Evolutionary conservation across 2,113 vertebrate species (phyloP).

Genomic region (Oryzias curvinotus): DNA sequence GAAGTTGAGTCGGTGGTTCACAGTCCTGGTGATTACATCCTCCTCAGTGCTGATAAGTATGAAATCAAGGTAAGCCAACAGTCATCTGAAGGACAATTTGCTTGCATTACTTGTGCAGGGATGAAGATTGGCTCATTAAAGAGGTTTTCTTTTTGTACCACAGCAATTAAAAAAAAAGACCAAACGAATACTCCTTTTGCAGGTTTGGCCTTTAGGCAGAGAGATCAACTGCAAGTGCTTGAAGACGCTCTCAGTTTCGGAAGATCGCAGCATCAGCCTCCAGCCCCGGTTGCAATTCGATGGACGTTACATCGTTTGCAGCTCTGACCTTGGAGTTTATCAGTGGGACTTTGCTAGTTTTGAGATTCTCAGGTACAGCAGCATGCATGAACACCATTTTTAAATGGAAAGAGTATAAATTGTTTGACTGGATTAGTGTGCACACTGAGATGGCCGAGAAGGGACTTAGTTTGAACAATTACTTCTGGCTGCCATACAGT

Average conservation of each 20-base stretch:
- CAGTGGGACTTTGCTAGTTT: conserved; percentile 99
- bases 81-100: too few species aligned
- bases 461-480: too few species aligned
- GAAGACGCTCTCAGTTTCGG: conserved; percentile 93
- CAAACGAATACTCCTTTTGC: conserved; percentile 9
- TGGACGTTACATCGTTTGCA: conserved; percentile 93
- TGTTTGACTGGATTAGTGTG: too few species aligned
- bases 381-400: too few species aligned
- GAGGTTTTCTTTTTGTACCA: background rate
- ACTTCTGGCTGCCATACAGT: too few species aligned
- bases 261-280: conserved; percentile 92
- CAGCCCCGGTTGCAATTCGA: conserved; percentile 97
- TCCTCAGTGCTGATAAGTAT: conserved; percentile 97
- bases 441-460: too few species aligned
- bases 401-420: too few species aligned
- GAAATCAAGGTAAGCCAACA: conserved; percentile 90
- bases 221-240: conserved; percentile 98
- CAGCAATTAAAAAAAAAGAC: background rate
- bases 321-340: conserved; percentile 94
- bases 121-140: too few species aligned
- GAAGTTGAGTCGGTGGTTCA: conserved; percentile 96
- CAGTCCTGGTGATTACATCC: conserved; percentile 94
- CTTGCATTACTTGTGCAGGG: background rate
- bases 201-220: conserved; percentile 98
- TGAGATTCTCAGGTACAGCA: conserved; percentile 89